phyloP scores from a whole-genome alignment of 2,113 vertebrate genomes.

The Tricholaema leucomelas region DNA sequence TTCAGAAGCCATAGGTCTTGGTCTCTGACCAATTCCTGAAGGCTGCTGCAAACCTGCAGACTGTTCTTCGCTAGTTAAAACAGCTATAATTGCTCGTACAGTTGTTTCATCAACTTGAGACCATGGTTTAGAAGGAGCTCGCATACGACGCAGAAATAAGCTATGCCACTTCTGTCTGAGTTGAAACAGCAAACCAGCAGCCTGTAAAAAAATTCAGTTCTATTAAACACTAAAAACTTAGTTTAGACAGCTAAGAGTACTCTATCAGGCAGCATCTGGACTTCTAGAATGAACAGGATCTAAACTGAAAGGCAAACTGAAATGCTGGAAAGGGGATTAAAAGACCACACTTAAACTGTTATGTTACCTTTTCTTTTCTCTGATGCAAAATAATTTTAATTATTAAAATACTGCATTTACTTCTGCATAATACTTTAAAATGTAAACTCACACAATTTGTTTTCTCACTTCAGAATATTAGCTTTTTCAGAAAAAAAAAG shows the following conservation, averaged over 20 bases:
- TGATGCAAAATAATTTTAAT: neutral
- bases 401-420: neutral
- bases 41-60: conserved; percentile 88
- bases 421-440: neutral
- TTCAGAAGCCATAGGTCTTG: conserved; percentile 83
- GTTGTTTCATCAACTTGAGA: conserved; percentile 87
- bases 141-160: conserved; percentile 87
- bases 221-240: neutral
- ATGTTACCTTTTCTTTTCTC: neutral
- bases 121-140: conserved; percentile 86
- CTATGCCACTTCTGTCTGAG: conserved; percentile 93
- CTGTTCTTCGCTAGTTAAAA: conserved; percentile 87
- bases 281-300: neutral
- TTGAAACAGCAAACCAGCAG: conserved; percentile 83
- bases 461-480: neutral
- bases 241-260: neutral
- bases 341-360: neutral
- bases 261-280: neutral
- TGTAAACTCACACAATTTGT: neutral
- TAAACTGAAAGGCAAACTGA: neutral
- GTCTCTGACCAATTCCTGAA: conserved; percentile 91
- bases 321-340: accelerated
- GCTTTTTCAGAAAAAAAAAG: neutral
- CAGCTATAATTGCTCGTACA: conserved; percentile 82
- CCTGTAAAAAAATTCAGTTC: conserved; percentile 74